Evolutionary conservation across 1,140 invertebrate genomes (phyloP).

Genomic region (Orius insidiosus): DNA sequence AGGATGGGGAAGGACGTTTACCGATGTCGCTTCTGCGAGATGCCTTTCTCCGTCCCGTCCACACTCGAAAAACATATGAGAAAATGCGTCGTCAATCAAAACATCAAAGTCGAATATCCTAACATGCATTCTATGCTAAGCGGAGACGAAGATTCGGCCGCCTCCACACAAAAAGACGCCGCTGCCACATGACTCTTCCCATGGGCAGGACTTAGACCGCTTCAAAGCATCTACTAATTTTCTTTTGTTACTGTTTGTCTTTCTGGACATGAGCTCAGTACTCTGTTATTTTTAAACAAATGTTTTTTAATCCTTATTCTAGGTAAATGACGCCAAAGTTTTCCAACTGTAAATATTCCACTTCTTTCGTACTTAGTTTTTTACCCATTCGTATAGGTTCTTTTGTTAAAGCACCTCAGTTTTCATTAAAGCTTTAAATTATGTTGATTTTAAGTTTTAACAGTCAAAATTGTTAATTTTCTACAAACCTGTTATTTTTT

Average conservation of each 20-base stretch:
- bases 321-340: slow-evolving; percentile 4
- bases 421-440: slow-evolving; percentile 1
- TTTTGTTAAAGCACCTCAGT: neutral
- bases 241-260: neutral
- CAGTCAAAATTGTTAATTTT: too few relatives aligned
- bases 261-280: slow-evolving; percentile 6
- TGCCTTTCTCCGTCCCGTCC: slow-evolving; percentile 98
- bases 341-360: slow-evolving; percentile 1
- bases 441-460: neutral
- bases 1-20: slow-evolving; percentile 95
- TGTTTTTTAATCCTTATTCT: neutral
- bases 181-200: slow-evolving; percentile 29
- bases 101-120: slow-evolving; percentile 36
- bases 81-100: slow-evolving; percentile 95
- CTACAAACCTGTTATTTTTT: neutral
- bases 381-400: neutral
- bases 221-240: slow-evolving; percentile 24
- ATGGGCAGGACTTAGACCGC: slow-evolving; percentile 26
- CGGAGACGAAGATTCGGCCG: slow-evolving; percentile 19
- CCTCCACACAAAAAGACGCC: slow-evolving; percentile 25
- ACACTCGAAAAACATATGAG: slow-evolving; percentile 99
- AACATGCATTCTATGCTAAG: slow-evolving; percentile 27
- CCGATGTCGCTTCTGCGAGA: slow-evolving; percentile 95
- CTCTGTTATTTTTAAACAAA: neutral
- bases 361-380: slow-evolving; percentile 2